Conservation (phyloP, 2,888 invertebrate species). For the Lypha dubia region DNA sequence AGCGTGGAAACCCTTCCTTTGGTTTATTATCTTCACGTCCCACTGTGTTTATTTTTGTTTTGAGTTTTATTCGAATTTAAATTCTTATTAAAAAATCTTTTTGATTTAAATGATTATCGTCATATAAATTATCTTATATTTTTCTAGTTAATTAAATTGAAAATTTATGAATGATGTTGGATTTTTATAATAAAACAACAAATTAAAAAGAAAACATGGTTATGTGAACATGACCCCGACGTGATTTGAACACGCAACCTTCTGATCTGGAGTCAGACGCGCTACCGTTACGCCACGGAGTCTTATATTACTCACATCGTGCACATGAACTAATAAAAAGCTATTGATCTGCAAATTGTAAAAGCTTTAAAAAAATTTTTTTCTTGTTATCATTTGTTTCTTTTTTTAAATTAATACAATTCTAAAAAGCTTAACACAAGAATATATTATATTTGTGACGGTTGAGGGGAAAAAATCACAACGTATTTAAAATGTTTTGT, state of each 20-base stretch:
- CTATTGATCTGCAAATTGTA: background rate
- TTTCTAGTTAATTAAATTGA: too few relatives aligned
- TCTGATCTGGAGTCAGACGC: constrained; percentile 82
- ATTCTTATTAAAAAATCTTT: too few relatives aligned
- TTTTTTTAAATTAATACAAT: constrained; percentile 12
- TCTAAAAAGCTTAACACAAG: constrained; percentile 29
- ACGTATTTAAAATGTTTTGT: background rate
- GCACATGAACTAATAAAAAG: background rate
- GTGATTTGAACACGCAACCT: constrained; percentile 82
- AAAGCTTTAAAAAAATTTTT: background rate
- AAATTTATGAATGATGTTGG: too few relatives aligned
- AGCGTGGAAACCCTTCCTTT: too few relatives aligned
- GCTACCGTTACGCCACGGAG: constrained; percentile 82
- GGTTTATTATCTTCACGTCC: too few relatives aligned
- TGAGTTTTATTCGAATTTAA: too few relatives aligned
- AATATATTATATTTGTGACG: background rate
- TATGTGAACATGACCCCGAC: constrained; percentile 78
- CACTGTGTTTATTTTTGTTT: too few relatives aligned
- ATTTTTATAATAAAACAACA: too few relatives aligned
- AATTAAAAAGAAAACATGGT: too few relatives aligned
- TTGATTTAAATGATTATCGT: too few relatives aligned
- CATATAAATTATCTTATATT: too few relatives aligned
- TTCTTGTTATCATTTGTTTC: background rate
- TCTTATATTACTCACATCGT: constrained; percentile 50
- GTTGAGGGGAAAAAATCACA: background rate